A percentile compares a stretch with the other conserved stretches of the same genome.
phyloP scores from a whole-genome alignment of 2,888 invertebrate genomes.

The Megaustenia siamemsis region DNA sequence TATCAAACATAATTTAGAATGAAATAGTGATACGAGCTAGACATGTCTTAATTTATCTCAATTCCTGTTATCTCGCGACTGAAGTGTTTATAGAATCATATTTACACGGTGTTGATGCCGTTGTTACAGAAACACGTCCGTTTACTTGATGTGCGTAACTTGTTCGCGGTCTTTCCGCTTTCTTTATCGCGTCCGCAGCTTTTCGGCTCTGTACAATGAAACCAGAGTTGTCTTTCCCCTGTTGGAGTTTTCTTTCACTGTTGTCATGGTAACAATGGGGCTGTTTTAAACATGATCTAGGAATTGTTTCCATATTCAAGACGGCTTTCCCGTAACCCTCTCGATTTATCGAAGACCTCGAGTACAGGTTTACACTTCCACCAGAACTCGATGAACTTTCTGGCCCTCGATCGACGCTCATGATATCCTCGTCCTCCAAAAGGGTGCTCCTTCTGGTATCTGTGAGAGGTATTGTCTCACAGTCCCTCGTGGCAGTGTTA shows the following conservation, averaged over 20 bases:
- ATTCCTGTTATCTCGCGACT: constrained; percentile 24
- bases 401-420: neutral
- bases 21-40: too few relatives aligned
- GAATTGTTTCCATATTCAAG: neutral
- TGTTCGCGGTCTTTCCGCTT: constrained; percentile 29
- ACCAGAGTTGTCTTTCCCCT: neutral
- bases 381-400: neutral
- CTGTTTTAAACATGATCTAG: neutral
- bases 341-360: neutral
- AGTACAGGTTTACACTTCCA: neutral
- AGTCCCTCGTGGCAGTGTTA: constrained; percentile 3
- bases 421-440: neutral
- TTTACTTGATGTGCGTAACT: constrained; percentile 38
- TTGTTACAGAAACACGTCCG: constrained; percentile 28
- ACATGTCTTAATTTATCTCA: too few relatives aligned
- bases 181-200: constrained; percentile 12
- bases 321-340: neutral
- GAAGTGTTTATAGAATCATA: constrained; percentile 13
- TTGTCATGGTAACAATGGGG: neutral
- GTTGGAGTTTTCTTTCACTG: neutral
- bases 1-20: too few relatives aligned
- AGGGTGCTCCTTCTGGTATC: neutral
- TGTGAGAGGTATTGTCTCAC: constrained; percentile 29
- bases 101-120: neutral
- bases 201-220: neutral